These are phyloP conservation scores for Puma concolor DNA, from an alignment of 2,113 vertebrate genomes.

Conservation along the genomic window DNA sequence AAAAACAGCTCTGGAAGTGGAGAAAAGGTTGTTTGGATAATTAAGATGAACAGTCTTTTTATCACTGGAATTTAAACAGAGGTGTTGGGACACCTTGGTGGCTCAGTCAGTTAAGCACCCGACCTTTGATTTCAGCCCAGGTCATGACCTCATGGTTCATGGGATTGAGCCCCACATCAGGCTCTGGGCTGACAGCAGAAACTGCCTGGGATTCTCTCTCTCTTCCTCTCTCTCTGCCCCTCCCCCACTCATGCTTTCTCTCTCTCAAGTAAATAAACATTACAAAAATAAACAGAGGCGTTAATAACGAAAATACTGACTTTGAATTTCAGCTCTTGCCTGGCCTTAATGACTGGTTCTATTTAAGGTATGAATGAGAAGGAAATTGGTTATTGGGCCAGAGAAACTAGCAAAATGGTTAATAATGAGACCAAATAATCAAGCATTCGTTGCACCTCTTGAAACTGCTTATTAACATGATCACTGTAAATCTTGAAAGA, in stretches of 20 bases:
- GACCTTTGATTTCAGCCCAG: too few relatives aligned
- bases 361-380: not conserved
- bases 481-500: not conserved
- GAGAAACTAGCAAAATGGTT: not conserved
- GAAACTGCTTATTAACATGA: not conserved
- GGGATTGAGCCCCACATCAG: too few relatives aligned
- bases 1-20: not conserved
- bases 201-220: too few relatives aligned
- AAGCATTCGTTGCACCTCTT: fast-evolving
- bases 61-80: not conserved
- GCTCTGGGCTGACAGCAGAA: too few relatives aligned
- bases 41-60: not conserved
- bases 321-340: not conserved
- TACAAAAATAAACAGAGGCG: not conserved
- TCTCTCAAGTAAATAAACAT: too few relatives aligned
- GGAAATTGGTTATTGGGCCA: not conserved
- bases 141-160: too few relatives aligned
- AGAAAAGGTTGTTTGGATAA: not conserved
- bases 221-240: too few relatives aligned
- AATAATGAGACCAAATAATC: not conserved
- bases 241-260: too few relatives aligned
- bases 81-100: not conserved
- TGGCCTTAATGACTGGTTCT: not conserved
- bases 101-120: too few relatives aligned
- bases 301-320: not conserved